A percentile compares a stretch with the other conserved stretches of the same genome.
Conservation (phyloP, 2,797 vertebrate genomes). For the Gymnothorax reevesii region DNA sequence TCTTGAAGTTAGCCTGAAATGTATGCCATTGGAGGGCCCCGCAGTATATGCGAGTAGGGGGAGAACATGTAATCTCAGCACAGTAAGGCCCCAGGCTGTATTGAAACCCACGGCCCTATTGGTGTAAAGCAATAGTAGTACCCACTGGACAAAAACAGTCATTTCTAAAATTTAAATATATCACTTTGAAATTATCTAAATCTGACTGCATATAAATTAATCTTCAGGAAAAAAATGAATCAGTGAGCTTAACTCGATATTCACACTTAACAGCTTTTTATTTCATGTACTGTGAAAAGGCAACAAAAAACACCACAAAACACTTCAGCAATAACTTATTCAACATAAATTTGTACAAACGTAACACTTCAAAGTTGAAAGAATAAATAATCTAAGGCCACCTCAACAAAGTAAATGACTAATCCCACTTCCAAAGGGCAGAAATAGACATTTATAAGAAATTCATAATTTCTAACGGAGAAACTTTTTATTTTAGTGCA, state of each 20-base stretch:
- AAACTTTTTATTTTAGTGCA: background rate
- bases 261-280: background rate
- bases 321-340: background rate
- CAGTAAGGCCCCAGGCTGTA: too few species aligned
- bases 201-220: background rate
- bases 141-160: too few species aligned
- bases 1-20: too few species aligned
- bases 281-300: background rate
- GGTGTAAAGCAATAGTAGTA: too few species aligned
- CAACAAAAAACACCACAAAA: background rate
- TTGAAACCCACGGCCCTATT: too few species aligned
- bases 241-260: background rate
- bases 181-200: too few species aligned
- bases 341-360: background rate
- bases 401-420: background rate
- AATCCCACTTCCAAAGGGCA: background rate
- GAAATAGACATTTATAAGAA: background rate
- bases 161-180: too few species aligned
- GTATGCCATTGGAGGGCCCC: too few species aligned
- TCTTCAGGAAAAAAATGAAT: background rate
- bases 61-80: too few species aligned
- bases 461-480: background rate
- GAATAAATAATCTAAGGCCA: background rate
- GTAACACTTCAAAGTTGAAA: background rate
- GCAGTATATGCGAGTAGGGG: too few species aligned